Evolutionary conservation across 1,140 invertebrate species (phyloP).

Genomic region (Archivesica marissinica): DNA sequence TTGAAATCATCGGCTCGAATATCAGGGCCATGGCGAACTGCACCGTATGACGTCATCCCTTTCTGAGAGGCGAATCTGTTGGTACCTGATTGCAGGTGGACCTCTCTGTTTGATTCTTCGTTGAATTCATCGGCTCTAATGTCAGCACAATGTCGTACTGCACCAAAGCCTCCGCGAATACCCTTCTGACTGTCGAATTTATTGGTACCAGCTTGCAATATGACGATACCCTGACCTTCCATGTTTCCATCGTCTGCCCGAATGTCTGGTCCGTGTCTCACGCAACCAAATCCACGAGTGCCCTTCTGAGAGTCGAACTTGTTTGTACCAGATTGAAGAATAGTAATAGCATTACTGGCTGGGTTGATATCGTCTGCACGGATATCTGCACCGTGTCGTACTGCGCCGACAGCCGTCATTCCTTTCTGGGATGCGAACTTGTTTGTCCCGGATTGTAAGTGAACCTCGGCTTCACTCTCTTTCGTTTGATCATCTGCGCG

Average conservation of each 20-base stretch:
- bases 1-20: slow-evolving; percentile 74
- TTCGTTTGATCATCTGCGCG: slow-evolving; percentile 70
- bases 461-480: slow-evolving; percentile 91
- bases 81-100: slow-evolving; percentile 95
- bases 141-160: slow-evolving; percentile 77
- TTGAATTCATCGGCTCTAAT: slow-evolving; percentile 75
- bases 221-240: slow-evolving; percentile 91
- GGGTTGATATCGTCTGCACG: slow-evolving; percentile 83
- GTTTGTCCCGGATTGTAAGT: slow-evolving; percentile 95
- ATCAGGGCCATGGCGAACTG: slow-evolving; percentile 76
- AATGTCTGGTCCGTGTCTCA: slow-evolving; percentile 77
- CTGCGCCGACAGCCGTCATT: slow-evolving; percentile 91
- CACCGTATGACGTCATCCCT: slow-evolving; percentile 76
- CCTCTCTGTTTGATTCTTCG: slow-evolving; percentile 89
- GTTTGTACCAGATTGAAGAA: slow-evolving; percentile 96
- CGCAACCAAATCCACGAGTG: slow-evolving; percentile 85
- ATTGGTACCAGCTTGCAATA: slow-evolving; percentile 95
- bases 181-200: slow-evolving; percentile 86
- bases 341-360: slow-evolving; percentile 95
- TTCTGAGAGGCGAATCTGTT: slow-evolving; percentile 89
- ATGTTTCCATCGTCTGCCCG: slow-evolving; percentile 68
- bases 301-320: slow-evolving; percentile 88
- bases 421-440: slow-evolving; percentile 88
- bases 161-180: slow-evolving; percentile 87
- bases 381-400: slow-evolving; percentile 90